A percentile compares a stretch with the other conserved stretches of the same genome.
Conservation (phyloP, 2,113 vertebrate species). For the Cygnus buccinator region DNA sequence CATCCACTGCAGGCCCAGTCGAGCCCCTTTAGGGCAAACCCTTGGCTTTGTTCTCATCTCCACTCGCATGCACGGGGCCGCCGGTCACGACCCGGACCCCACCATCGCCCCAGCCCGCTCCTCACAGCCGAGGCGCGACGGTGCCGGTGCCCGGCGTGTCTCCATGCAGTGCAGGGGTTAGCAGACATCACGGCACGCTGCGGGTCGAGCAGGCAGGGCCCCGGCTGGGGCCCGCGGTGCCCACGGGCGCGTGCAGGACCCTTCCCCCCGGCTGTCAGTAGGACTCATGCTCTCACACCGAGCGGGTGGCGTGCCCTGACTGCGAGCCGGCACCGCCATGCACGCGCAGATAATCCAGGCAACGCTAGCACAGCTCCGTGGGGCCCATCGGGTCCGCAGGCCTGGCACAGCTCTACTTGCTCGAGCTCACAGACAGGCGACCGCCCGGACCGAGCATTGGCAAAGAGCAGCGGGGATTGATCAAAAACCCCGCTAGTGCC, state of each 20-base stretch:
- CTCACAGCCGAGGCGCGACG: background rate
- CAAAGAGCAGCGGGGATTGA: background rate
- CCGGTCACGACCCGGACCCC: rapidly evolving
- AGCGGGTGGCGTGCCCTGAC: background rate
- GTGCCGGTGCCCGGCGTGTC: background rate
- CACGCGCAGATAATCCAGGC: background rate
- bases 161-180: slow-evolving; percentile 74
- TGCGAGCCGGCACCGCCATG: background rate
- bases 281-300: slow-evolving; percentile 68
- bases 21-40: rapidly evolving
- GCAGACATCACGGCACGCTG: background rate
- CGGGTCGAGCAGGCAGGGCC: background rate
- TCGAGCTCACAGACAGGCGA: background rate
- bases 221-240: background rate
- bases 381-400: background rate
- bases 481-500: background rate
- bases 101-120: slow-evolving; percentile 41
- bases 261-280: background rate
- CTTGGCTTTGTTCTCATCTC: rapidly evolving
- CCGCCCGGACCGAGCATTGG: background rate
- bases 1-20: background rate
- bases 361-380: rapidly evolving
- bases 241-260: background rate
- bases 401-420: background rate
- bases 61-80: background rate